Base-by-base conservation (phyloP, 92 coral and sea anemone species). In the Phenganax marumi region DNA sequence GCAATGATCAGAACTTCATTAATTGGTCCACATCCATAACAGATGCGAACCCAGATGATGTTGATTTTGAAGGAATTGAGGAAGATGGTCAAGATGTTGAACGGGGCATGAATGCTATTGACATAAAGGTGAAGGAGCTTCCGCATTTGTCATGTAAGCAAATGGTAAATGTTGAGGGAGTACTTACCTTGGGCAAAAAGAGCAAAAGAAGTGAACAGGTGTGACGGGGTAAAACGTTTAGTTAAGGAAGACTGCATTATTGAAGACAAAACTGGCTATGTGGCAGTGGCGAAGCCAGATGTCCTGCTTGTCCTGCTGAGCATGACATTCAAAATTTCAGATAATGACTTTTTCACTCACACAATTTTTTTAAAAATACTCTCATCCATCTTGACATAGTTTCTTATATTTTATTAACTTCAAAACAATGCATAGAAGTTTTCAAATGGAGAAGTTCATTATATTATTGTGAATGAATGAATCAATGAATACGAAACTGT, bases 181-280 rank as follows among this genome's bases (percentile, higher is more conserved):
- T 85, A 4, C 50, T 84, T 10, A 69, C 90, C 19, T 79, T 87
- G 79, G 90, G 50, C 49, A 63, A 53, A 53, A 14, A 64, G 82
- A 16, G 72, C 79, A 8, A 86, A 86, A 82, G 86, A 86, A 82
- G 89, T 86, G 10, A 16, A 3, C 17, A 87, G 70, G 73, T 55
- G 87, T 47, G 79, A 83, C 52, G 84, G 87, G 18, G 70, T 68
- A 26, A 80, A 72, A 46, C 83, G 88, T 17, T 70, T 39, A 23
- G 88, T 88, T 50, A 88, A 88, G 60, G 91, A 88, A 57, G 91
- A 84, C 33, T 80, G 91, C 58, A 33, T 84, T n/a, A 66, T 73
- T 8, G 88, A 88, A 50, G 86, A 80, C 69, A 49, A 56, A 14
- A 84, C 88, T 1, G 84, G 86, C 10, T 25, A 60, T 18, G 79